These are phyloP conservation scores for Alethe diademata DNA, from an alignment of 2,113 vertebrate genomes.

Conservation along the genomic window DNA sequence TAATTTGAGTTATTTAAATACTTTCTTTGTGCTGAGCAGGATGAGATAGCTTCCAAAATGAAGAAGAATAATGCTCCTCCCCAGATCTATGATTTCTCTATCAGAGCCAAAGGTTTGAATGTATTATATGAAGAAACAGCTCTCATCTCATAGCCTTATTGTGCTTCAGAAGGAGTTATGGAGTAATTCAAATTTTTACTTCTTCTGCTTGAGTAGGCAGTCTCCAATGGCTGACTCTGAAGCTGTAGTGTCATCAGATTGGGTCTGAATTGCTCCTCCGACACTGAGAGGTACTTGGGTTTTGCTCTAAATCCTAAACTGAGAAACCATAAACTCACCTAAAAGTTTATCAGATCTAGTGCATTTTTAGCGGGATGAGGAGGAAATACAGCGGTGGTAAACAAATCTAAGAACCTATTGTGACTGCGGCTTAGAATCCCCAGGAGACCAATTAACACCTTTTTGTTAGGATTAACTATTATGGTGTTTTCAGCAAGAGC, in stretches of 20 bases:
- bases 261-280: neutral
- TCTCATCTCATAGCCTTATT: neutral
- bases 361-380: constrained; percentile 34
- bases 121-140: neutral
- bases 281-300: rapidly evolving
- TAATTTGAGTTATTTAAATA: neutral
- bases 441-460: constrained; percentile 74
- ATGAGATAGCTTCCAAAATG: neutral
- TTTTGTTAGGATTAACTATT: constrained; percentile 66
- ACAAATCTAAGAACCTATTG: constrained; percentile 48
- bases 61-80: neutral
- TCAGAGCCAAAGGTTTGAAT: neutral
- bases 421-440: constrained; percentile 41
- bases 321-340: neutral
- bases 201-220: neutral
- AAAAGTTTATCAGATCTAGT: neutral
- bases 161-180: neutral
- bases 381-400: constrained; percentile 49
- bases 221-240: neutral
- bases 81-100: neutral
- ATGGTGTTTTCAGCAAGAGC: constrained; percentile 58
- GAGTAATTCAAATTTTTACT: neutral
- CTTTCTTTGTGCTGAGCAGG: neutral
- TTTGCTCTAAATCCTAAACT: neutral
- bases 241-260: neutral